Base-by-base conservation (phyloP, 2,113 vertebrate genomes). In the Machaerirhynchus nigripectus region DNA sequence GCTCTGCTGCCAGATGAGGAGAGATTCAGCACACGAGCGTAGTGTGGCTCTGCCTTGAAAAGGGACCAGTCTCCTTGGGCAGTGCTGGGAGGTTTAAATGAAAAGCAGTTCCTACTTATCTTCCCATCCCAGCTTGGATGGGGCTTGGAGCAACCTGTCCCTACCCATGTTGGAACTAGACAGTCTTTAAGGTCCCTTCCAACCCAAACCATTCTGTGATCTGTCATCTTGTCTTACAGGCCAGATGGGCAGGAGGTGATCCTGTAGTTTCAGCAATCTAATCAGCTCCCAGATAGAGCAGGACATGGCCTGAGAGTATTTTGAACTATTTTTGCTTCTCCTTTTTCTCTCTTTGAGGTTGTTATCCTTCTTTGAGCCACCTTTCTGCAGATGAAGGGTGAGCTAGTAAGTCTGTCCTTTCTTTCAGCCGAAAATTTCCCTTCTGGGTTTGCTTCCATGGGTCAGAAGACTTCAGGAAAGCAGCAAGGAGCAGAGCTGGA, bases 331-430 rank as follows among this genome's bases (percentile, higher is more conserved):
- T 57, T 90, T 93, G 17, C 13, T 80, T 39, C 47, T 85, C 5
- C 6, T n/a, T 33, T 83, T 2, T 1, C 26, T n/a, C 11, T 2
- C 0, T 56, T 73, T 87, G 49, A 35, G 33, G 15, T 63, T 90
- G 40, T 13, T 52, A 56, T 47, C 42, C 60, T 92, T 60, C 57
- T 75, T 52, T 63, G n/a, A 74, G 47, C 19, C 30, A 13, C 13
- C 4, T 67, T 78, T 84, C 65, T 0, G 0, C 21, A 10, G 27
- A 46, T 52, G 13, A 92, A 77, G 23, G 61, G 8, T 9, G 0
- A 1, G 2, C 37, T 65, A 49, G 4, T 82, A 57, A 67, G 24
- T 67, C 77, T 83, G 17, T 65, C 40, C 49, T 85, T 78, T 9
- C 33, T 55, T 65, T 46, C 49, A 88, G 13, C 21, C 18, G 35